Evolutionary conservation across 2,888 invertebrate genomes (phyloP), one percentile per base, ranked within the genome.

Genomic region (Diaprepes abbreviatus): DNA sequence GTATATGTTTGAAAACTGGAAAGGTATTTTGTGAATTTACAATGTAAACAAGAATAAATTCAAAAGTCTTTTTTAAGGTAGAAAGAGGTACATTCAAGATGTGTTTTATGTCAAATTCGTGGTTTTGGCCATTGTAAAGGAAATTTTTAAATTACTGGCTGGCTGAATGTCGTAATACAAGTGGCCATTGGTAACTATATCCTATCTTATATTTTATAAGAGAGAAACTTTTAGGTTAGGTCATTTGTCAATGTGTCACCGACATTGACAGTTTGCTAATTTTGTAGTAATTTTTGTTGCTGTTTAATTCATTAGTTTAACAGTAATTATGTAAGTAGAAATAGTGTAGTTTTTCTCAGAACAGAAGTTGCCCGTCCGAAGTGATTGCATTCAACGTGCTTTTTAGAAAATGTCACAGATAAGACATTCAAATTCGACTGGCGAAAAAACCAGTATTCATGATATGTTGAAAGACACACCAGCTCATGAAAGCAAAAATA

Each of bases 401-500:
- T 69, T 66, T 71, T 55, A 63, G 55, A 74, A 76, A 72, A 83
- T 80, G 81, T 81, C 83, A 54, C 83, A 83, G 74, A 74, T 83
- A 68, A 83, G 70, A 83, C 84, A 79, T 74, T 78, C 81, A 57
- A 73, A 75, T 58, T 81, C 78, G 70, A 81, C 79, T 74, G 82
- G 83, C 19, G 92, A 92, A 81, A 86, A 91, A 75, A 84, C 84
- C 35, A 91, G 91, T 82, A 93, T 94, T 81, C 93, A 94, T 82
- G 93, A 94, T 86, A 93, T 93, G 93, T 84, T 94, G 70, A 93
- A 93, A 83, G 93, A 94, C 79, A 91, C 93, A 45, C 92, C 93
- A 54, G 89, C 92, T 35, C 88, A 92, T 79, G 92, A 92, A 74
- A 92, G 91, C 79, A 91, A 90, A 74, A 91, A 89, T 76, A 91